These are phyloP conservation scores for Drosophila mulleri DNA, from an alignment of 2,888 invertebrate genomes.

Conservation along the genomic window DNA sequence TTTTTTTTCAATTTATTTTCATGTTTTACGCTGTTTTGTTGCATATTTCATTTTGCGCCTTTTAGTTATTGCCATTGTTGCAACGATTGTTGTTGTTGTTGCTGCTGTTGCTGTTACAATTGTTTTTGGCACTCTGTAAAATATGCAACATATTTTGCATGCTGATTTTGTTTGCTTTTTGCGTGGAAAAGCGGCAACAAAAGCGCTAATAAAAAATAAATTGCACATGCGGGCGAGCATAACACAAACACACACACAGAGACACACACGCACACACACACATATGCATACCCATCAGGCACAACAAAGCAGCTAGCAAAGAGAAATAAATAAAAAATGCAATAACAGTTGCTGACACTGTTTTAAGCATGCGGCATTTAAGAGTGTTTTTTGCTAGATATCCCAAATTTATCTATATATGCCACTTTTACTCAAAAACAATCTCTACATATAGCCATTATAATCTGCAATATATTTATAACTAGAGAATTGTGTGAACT, in stretches of 20 bases:
- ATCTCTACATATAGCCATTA: not conserved
- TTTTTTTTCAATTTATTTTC: slow-evolving; percentile 72
- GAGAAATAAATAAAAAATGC: slow-evolving; percentile 29
- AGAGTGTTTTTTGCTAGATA: not conserved
- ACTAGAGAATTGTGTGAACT: not conserved
- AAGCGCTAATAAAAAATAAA: slow-evolving; percentile 77
- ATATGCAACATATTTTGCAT: slow-evolving; percentile 78
- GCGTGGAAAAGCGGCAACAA: slow-evolving; percentile 53
- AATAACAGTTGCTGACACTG: slow-evolving; percentile 45
- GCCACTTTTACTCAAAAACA: slow-evolving; percentile 1
- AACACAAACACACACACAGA: slow-evolving; percentile 13
- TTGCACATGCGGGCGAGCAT: slow-evolving; percentile 60
- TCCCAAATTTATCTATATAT: slow-evolving; percentile 3
- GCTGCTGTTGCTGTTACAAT: slow-evolving; percentile 35
- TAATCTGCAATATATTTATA: not conserved
- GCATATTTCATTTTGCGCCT: slow-evolving; percentile 77
- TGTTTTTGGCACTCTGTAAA: slow-evolving; percentile 63
- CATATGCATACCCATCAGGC: slow-evolving; percentile 3
- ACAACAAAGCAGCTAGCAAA: slow-evolving; percentile 8
- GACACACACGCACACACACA: slow-evolving; percentile 1
- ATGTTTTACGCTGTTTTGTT: slow-evolving; percentile 74
- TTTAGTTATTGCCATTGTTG: slow-evolving; percentile 70
- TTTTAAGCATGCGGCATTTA: slow-evolving; percentile 20
- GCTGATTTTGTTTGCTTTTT: slow-evolving; percentile 62
- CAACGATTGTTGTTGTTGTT: slow-evolving; percentile 21